phyloP scores from a whole-genome alignment of 2,113 vertebrate species.

The Emydocephalus ijimae region DNA sequence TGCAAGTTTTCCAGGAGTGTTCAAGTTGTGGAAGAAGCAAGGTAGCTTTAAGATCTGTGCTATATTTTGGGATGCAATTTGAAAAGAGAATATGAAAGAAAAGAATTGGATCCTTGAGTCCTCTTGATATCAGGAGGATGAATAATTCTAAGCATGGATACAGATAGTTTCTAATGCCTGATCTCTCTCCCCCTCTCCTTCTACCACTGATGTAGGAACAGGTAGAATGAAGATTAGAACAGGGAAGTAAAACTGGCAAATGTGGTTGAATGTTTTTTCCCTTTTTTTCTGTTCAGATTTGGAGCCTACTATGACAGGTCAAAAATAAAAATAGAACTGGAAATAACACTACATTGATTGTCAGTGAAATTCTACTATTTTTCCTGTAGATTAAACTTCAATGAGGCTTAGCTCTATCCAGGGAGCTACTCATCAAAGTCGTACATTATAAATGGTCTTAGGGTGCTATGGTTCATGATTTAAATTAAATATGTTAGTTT shows the following conservation, averaged over 20 bases:
- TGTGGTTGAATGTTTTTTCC: not conserved
- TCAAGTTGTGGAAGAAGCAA: not conserved
- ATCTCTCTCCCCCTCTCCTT: no score
- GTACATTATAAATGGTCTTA: not conserved
- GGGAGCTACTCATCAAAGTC: not conserved
- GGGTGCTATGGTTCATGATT: not conserved
- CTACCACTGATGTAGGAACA: not conserved
- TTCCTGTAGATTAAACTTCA: not conserved
- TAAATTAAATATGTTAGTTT: not conserved
- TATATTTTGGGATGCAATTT: slow-evolving; percentile 18
- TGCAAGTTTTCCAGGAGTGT: not conserved
- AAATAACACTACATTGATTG: not conserved
- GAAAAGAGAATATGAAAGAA: slow-evolving; percentile 47
- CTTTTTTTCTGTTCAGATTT: not conserved
- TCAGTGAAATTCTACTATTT: not conserved
- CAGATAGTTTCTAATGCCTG: not conserved
- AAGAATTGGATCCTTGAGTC: slow-evolving; percentile 12
- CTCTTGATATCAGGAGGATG: not conserved
- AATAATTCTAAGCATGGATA: not conserved
- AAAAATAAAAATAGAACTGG: not conserved
- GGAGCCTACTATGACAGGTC: not conserved
- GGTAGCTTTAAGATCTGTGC: not conserved
- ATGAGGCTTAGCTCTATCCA: not conserved
- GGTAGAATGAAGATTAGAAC: not conserved
- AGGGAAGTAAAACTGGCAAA: not conserved